These are phyloP conservation scores for Hydrolagus colliei DNA, from an alignment of 2,797 vertebrate genomes.

Conservation along the genomic window DNA sequence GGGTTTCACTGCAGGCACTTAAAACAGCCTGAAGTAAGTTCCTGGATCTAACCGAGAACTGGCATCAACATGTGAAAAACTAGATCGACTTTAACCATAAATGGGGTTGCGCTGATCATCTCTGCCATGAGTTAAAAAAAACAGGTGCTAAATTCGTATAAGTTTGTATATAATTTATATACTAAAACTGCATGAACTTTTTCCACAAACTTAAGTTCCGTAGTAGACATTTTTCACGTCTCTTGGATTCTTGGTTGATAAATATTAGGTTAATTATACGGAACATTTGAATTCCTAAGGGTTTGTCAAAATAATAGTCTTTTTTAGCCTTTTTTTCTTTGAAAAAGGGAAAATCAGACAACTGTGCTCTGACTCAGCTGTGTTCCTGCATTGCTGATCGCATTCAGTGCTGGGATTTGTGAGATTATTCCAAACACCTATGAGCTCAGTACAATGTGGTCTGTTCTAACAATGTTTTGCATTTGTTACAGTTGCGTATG, in stretches of 20 bases:
- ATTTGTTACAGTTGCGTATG: too few species aligned
- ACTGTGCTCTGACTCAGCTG: too few species aligned
- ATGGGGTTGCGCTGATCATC: neutral
- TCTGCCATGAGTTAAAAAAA: neutral
- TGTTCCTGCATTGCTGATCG: too few species aligned
- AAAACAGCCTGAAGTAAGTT: neutral
- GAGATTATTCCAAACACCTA: too few species aligned
- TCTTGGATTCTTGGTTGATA: neutral
- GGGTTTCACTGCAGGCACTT: neutral
- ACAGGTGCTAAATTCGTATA: neutral
- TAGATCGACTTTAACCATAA: conserved; percentile 2
- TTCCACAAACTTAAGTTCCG: neutral
- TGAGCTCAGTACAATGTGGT: too few species aligned
- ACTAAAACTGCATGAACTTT: neutral
- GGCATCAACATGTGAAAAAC: neutral
- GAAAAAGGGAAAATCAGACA: neutral
- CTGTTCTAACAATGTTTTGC: too few species aligned
- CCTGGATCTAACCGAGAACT: conserved; percentile 1
- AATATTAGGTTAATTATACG: neutral
- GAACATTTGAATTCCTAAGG: neutral
- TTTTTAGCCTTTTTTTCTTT: neutral
- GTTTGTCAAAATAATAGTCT: neutral
- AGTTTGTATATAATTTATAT: neutral
- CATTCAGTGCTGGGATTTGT: too few species aligned
- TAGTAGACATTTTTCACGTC: neutral